Base-by-base conservation (phyloP, 2,888 invertebrate genomes). In the Folsomia candida region DNA sequence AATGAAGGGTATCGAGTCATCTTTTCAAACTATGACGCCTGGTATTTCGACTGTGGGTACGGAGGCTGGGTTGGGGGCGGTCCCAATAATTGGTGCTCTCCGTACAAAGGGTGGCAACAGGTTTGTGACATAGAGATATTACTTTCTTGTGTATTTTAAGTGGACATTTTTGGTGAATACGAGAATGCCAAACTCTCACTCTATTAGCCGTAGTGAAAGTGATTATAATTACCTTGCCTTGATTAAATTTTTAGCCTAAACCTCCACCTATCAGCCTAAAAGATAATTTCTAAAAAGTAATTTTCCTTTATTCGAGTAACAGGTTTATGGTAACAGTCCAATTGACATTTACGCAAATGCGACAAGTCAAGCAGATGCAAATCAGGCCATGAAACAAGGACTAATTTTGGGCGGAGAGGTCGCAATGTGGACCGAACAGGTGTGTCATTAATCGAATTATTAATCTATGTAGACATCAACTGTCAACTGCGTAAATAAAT, bases 1-100 rank as follows among this genome's bases (percentile, higher is more conserved):
- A 83, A 88, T 62, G 89, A 90, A 72, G 90, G 90, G 4, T 94
- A 89, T 81, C 87, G 86, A 27, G 83, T 93, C 25, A 93, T 94
- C 75, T 86, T 94, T 75, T 93, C 93, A 2, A 94, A 94, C 82
- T 93, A 93, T 81, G 94, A 94, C 81, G 91, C 91, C 0, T 84
- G 92, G 2, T 94, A 94, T 82, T 86, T 94, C 0, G 94, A 94
- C 82, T 94, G 94, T 81, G 94, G 94, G 81, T 92, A 89, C 79
- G 89, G 89, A 14, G 89, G 90, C 2, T 94, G 94, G 94, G 89
- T 93, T 0, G 88, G 88, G 0, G 87, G 86, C 28, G 91, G 91
- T 18, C 70, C 64, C 18, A 90, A 90, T 80, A 94, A 94, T 82
- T 94, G 94, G 94, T 94, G 94, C 81, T 88, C 92, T 0, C 94